Base-by-base conservation (phyloP, 1,140 invertebrate genomes). In the Phortica variegata region DNA sequence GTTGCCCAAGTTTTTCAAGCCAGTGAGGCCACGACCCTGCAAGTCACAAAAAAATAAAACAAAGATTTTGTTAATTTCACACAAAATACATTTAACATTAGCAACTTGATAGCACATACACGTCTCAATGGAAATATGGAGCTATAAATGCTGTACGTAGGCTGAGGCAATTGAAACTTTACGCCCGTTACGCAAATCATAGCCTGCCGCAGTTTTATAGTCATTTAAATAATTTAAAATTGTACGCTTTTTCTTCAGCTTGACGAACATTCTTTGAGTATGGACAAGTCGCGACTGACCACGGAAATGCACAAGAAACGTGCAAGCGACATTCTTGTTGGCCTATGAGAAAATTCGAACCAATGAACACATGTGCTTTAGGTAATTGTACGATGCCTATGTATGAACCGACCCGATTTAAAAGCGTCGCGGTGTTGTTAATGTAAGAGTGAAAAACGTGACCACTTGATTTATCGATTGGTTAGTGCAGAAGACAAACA, bases 1-100 rank as follows among this genome's bases (percentile, higher is more conserved):
- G 75, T 98, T 98, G 4, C 90, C 92, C 8, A 95, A 77, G 78
- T 96, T 95, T 60, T 88, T 87, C 3, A 96, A 76, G 5, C 93
- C 93, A 17, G 91, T 87, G 10, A 92, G 79, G 5, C 89, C 83
- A 66, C 86, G 79, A 77, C 82, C 77, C 90, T 87, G 62, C 59
- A 82, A 78, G 33, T 10, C 4, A 6, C 10, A 34, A 10, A 4
- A 15, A 34, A 10, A 10, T 4, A 34, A 34, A 10, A 4, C 5
- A 34, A 10, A 10, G 4, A 34, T 34, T 42, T 34, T 10, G 13
- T 34, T 34, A 10, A 10, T 7, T 34, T 34, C 13, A 38, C 8
- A 38, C 9, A 15, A 18, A 38, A 13, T 8, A 38, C 36, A 38
- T 18, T 7, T 38, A 13, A 38, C 15, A 38, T 38, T 38, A 38